These are phyloP conservation scores for Thunnus maccoyii DNA, from an alignment of 2,113 vertebrate genomes.

Conservation along the genomic window DNA sequence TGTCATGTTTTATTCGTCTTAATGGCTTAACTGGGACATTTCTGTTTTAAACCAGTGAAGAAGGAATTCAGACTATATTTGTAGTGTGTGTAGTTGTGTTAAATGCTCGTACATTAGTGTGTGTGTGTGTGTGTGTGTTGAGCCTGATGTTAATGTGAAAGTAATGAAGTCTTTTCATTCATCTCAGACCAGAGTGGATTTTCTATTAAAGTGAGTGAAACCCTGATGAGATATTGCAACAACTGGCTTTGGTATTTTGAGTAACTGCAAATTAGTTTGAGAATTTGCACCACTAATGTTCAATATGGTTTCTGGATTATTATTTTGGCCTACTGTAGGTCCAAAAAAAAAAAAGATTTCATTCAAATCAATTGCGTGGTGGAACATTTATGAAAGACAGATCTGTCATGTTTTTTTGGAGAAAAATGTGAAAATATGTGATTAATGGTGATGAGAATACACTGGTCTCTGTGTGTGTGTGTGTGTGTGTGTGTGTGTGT, in stretches of 20 bases:
- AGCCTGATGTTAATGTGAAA: background rate
- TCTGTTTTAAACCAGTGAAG: too few relatives aligned
- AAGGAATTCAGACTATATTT: too few relatives aligned
- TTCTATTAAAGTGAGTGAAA: background rate
- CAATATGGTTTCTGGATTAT: too few relatives aligned
- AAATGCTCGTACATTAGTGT: too few relatives aligned
- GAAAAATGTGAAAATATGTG: constrained; percentile 1
- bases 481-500: constrained; percentile 16
- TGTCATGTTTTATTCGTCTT: too few relatives aligned
- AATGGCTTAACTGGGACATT: too few relatives aligned
- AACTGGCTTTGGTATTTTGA: background rate
- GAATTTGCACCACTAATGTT: background rate
- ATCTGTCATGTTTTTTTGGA: background rate
- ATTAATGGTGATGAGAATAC: constrained; percentile 2
- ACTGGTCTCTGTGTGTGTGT: background rate
- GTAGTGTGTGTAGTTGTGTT: too few relatives aligned
- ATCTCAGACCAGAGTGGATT: background rate
- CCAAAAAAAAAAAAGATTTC: too few relatives aligned
- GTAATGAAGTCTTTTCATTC: background rate
- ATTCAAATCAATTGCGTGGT: too few relatives aligned
- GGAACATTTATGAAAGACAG: constrained; percentile 3
- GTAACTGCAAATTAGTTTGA: background rate
- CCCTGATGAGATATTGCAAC: background rate
- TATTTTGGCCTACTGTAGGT: too few relatives aligned
- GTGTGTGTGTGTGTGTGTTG: too few relatives aligned